Conservation (phyloP, 1,140 invertebrate genomes). For the Drosophila simulans region DNA sequence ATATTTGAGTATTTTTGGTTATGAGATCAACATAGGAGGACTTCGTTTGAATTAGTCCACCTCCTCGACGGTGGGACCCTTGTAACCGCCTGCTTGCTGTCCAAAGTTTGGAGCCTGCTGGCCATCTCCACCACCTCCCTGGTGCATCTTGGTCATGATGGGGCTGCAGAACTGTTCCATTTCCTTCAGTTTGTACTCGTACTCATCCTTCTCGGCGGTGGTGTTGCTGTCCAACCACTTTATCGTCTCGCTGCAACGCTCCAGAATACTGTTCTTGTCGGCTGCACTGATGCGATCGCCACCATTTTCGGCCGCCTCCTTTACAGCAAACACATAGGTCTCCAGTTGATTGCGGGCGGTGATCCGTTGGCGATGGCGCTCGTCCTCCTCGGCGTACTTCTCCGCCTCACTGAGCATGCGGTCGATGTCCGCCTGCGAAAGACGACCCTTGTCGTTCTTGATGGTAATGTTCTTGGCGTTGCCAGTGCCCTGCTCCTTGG, state of each 20-base stretch:
- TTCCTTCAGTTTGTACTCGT: conserved; percentile 87
- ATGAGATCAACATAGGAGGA: conserved; percentile 11
- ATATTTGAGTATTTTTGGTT: conserved; percentile 7
- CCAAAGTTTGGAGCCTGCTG: conserved; percentile 79
- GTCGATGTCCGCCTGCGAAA: conserved; percentile 93
- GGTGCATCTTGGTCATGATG: conserved; percentile 87
- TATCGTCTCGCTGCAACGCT: conserved; percentile 86
- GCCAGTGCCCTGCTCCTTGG: conserved; percentile 86
- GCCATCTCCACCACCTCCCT: conserved; percentile 65
- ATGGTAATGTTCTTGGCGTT: conserved; percentile 91
- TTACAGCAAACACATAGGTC: conserved; percentile 90
- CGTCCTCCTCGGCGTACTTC: conserved; percentile 88
- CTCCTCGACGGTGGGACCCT: conserved; percentile 89
- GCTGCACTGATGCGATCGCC: conserved; percentile 81
- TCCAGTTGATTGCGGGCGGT: conserved; percentile 87
- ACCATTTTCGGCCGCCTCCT: conserved; percentile 85
- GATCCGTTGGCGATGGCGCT: conserved; percentile 88
- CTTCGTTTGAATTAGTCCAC: conserved; percentile 87
- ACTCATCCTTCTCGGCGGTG: conserved; percentile 88
- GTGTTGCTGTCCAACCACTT: conserved; percentile 88
- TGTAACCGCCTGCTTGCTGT: conserved; percentile 72
- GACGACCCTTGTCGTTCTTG: conserved; percentile 92
- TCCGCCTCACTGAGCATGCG: conserved; percentile 88
- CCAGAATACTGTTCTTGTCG: conserved; percentile 84
- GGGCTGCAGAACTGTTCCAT: conserved; percentile 86